These are phyloP conservation scores for Pollenia griseotomentosa DNA, from an alignment of 2,888 invertebrate genomes.

Conservation along the genomic window DNA sequence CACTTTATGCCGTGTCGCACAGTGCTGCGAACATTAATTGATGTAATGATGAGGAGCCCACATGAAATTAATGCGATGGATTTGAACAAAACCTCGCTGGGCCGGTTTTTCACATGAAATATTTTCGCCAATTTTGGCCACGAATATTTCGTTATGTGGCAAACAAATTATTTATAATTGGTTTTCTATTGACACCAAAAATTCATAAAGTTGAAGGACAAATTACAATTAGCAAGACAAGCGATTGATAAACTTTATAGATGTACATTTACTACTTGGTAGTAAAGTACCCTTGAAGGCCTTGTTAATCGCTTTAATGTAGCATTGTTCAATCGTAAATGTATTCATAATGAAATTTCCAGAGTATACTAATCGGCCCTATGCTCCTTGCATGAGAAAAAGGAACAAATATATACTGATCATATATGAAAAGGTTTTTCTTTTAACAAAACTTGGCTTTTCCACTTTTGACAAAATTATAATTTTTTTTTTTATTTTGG, in stretches of 20 bases:
- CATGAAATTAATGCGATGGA: constrained; percentile 2
- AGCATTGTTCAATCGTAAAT: too few species aligned
- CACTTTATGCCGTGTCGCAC: constrained; percentile 63
- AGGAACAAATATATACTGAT: too few species aligned
- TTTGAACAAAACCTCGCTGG: constrained; percentile 24
- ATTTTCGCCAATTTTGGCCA: neutral
- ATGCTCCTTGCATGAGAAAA: too few species aligned
- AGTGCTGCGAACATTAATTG: constrained; percentile 47
- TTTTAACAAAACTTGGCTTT: too few species aligned
- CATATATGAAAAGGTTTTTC: too few species aligned
- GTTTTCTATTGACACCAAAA: constrained; percentile 23
- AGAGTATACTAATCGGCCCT: too few species aligned
- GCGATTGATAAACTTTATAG: neutral
- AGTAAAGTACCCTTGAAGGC: too few species aligned
- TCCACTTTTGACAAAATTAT: too few species aligned
- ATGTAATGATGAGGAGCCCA: constrained; percentile 28
- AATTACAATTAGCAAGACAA: neutral
- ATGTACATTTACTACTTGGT: neutral
- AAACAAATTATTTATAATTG: constrained; percentile 34
- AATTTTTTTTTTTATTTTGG: too few species aligned
- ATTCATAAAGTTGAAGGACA: neutral
- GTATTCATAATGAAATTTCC: too few species aligned
- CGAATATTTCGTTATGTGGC: neutral
- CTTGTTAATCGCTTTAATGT: too few species aligned
- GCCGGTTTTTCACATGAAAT: constrained; percentile 3